Evolutionary conservation across 2,888 invertebrate genomes (phyloP).

Genomic region (Hypomecis atomaria): DNA sequence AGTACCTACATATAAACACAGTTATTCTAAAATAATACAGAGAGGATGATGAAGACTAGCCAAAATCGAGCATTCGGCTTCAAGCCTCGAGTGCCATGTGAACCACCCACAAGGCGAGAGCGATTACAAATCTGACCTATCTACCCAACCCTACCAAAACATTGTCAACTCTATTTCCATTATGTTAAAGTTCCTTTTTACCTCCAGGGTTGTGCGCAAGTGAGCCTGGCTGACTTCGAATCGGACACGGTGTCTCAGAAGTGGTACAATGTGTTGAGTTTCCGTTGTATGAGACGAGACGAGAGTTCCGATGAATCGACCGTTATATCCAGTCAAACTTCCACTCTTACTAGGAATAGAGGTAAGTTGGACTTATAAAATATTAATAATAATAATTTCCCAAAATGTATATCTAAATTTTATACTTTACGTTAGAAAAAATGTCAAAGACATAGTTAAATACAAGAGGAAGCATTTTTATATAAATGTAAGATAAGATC

Average conservation of each 20-base stretch:
- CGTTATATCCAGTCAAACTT: conserved; percentile 98
- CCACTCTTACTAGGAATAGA: conserved; percentile 96
- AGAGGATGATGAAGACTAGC: conserved; percentile 78
- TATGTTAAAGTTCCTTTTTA: conserved; percentile 42
- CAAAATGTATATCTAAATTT: too few species aligned
- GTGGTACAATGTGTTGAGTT: conserved; percentile 97
- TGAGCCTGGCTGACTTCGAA: conserved; percentile 97
- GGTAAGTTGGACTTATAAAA: conserved; percentile 62
- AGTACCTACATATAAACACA: too few species aligned
- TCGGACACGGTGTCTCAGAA: conserved; percentile 91
- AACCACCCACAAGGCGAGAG: conserved; percentile 73
- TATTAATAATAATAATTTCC: too few species aligned
- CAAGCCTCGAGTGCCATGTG: conserved; percentile 80
- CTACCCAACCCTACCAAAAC: neutral
- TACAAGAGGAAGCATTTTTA: too few species aligned
- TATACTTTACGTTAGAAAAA: too few species aligned
- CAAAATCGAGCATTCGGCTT: conserved; percentile 82
- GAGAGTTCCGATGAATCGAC: conserved; percentile 99
- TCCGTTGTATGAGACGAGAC: conserved; percentile 86
- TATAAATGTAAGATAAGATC: too few species aligned
- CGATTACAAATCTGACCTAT: conserved; percentile 67
- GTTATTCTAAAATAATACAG: neutral
- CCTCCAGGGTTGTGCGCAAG: conserved; percentile 95
- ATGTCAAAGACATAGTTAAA: too few species aligned
- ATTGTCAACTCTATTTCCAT: neutral